A percentile compares a stretch with the other conserved stretches of the same genome.
Conservation (phyloP, 2,797 vertebrate genomes). For the Peromyscus eremicus region DNA sequence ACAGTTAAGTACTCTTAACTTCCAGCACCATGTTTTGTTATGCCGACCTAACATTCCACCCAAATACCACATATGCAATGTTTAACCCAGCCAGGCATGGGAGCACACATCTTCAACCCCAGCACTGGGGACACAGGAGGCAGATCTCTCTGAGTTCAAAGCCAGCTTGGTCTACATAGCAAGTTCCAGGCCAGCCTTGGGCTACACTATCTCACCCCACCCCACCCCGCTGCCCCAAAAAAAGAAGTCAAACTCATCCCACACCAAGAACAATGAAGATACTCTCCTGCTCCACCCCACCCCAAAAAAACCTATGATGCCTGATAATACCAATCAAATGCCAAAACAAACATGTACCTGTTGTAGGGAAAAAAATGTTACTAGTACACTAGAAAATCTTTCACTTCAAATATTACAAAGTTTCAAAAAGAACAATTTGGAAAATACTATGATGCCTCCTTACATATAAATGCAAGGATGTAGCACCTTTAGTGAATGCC, state of each 20-base stretch:
- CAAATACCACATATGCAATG: constrained; percentile 30
- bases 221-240: background rate
- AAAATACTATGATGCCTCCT: constrained; percentile 30
- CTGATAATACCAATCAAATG: constrained; percentile 18
- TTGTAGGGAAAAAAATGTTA: background rate
- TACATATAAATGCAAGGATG: constrained; percentile 42
- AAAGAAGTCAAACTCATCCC: background rate
- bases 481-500: constrained; percentile 14
- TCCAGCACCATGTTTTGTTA: constrained; percentile 45
- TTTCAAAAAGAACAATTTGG: constrained; percentile 63
- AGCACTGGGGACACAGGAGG: background rate
- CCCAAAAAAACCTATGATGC: background rate
- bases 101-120: background rate
- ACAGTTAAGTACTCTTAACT: constrained; percentile 2
- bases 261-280: constrained; percentile 34
- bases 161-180: background rate
- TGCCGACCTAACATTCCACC: constrained; percentile 46
- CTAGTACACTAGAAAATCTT: background rate
- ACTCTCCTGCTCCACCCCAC: background rate
- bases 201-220: no score
- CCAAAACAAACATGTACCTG: constrained; percentile 53
- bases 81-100: background rate
- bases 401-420: constrained; percentile 59
- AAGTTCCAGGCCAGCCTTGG: background rate
- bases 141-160: background rate